phyloP scores from a whole-genome alignment of 2,113 vertebrate genomes.

The Rhynchopsitta pachyrhyncha region DNA sequence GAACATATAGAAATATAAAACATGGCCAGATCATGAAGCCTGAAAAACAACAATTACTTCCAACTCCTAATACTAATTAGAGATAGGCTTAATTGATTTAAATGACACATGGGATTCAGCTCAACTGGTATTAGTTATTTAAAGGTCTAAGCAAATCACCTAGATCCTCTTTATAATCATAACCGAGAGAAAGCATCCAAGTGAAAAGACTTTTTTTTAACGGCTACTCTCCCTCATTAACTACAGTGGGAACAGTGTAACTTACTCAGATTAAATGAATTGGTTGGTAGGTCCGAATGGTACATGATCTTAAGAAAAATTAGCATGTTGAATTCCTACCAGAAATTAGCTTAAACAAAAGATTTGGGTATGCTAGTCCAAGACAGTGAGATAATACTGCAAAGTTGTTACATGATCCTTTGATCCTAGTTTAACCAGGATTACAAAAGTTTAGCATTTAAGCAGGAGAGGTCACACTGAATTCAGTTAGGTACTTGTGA shows the following conservation, averaged over 20 bases:
- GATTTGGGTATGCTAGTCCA: background rate
- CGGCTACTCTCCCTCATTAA: background rate
- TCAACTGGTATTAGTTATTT: background rate
- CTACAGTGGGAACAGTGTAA: background rate
- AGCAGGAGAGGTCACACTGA: background rate
- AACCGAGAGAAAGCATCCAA: background rate
- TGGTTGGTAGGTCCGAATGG: background rate
- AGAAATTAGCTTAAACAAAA: background rate
- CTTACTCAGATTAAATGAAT: background rate
- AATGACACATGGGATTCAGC: background rate
- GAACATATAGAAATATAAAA: background rate
- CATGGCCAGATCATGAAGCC: background rate
- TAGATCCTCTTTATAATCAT: background rate
- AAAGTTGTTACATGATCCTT: background rate
- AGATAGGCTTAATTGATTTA: background rate
- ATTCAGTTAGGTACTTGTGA: background rate
- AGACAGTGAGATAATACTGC: background rate
- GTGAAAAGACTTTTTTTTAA: background rate
- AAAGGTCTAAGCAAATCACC: conserved; percentile 6
- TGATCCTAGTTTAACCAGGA: background rate
- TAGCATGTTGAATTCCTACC: background rate
- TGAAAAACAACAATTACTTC: background rate
- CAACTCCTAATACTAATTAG: background rate
- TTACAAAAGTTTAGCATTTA: background rate
- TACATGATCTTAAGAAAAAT: background rate